A percentile compares a stretch with the other conserved stretches of the same genome.
phyloP scores from a whole-genome alignment of 2,113 vertebrate species.

The Platysternon megacephalum region DNA sequence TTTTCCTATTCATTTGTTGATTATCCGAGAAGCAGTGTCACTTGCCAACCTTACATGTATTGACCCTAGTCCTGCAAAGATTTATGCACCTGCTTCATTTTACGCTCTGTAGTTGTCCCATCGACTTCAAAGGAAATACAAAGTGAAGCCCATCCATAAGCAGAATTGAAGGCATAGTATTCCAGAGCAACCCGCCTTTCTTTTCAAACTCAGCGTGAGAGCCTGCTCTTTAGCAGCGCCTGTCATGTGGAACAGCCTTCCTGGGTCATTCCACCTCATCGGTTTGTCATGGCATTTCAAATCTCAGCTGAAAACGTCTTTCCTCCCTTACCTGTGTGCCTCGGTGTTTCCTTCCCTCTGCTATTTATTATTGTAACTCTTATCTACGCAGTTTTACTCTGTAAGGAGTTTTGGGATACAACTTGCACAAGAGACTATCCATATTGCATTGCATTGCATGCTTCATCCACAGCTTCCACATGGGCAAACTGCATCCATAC shows the following conservation, averaged over 20 bases:
- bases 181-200: neutral
- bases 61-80: neutral
- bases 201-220: neutral
- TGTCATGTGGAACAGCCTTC: neutral
- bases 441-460: neutral
- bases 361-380: neutral
- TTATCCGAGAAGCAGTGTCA: neutral
- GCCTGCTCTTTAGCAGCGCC: neutral
- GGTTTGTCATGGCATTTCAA: neutral
- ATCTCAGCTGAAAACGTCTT: conserved; percentile 11
- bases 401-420: neutral
- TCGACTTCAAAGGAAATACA: neutral
- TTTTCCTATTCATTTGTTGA: neutral
- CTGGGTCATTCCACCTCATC: neutral
- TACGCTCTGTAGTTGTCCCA: neutral
- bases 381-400: neutral
- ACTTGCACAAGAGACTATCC: neutral
- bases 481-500: neutral
- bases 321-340: neutral
- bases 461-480: neutral
- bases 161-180: neutral
- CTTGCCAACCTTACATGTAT: neutral
- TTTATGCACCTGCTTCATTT: neutral
- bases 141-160: neutral
- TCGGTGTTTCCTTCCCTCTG: neutral